phyloP scores from a whole-genome alignment of 2,888 invertebrate species.

The Oxycera nigricornis region DNA sequence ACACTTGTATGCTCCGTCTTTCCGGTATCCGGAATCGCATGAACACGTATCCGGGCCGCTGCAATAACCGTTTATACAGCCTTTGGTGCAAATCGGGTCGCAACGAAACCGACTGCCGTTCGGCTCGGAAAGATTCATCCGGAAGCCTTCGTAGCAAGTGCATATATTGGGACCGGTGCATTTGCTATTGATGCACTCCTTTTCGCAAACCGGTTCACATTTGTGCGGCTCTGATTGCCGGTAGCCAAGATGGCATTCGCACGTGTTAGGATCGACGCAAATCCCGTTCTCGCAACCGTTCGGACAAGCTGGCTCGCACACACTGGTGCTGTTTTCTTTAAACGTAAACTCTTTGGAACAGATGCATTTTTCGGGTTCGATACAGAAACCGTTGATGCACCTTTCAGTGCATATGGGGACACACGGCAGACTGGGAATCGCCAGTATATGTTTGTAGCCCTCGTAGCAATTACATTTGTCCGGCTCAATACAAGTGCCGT shows the following conservation, averaged over 20 bases:
- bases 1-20: conserved; percentile 45
- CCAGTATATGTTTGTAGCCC: conserved; percentile 54
- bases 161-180: conserved; percentile 68
- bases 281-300: conserved; percentile 53
- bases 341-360: conserved; percentile 56
- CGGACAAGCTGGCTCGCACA: conserved; percentile 57
- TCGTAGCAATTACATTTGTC: conserved; percentile 51
- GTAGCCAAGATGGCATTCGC: conserved; percentile 64
- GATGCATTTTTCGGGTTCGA: conserved; percentile 58
- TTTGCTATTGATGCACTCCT: conserved; percentile 60
- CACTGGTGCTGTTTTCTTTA: conserved; percentile 52
- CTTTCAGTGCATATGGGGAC: conserved; percentile 46
- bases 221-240: conserved; percentile 4
- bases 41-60: conserved; percentile 61
- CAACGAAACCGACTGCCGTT: conserved; percentile 56
- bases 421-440: conserved; percentile 51
- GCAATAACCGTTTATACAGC: conserved; percentile 60
- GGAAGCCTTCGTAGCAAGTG: conserved; percentile 64
- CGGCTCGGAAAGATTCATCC: not conserved
- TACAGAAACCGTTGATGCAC: conserved; percentile 63
- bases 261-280: conserved; percentile 61
- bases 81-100: conserved; percentile 63
- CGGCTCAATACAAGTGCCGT: conserved; percentile 53
- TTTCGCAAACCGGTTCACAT: conserved; percentile 59
- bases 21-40: conserved; percentile 61